phyloP scores from a whole-genome alignment of 2,888 invertebrate genomes.

The Netelia fuscicornis region DNA sequence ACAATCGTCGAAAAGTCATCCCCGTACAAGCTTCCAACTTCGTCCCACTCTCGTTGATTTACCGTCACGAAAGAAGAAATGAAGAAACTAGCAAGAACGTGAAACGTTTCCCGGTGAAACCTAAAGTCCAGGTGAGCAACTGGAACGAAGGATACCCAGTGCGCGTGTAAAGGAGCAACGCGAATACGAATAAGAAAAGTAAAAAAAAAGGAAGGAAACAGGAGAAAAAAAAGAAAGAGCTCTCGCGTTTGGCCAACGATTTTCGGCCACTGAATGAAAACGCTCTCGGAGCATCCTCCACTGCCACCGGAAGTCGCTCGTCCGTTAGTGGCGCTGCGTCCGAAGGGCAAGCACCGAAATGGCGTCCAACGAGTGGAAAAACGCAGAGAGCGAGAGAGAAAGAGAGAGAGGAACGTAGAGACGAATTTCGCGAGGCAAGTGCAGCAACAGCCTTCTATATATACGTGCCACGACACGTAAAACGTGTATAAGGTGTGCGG shows the following conservation, averaged over 20 bases:
- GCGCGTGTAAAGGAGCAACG: conserved; percentile 10
- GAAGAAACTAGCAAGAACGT: no score
- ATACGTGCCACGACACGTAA: neutral
- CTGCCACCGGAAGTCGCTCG: conserved; percentile 59
- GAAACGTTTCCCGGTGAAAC: no score
- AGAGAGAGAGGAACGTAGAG: neutral
- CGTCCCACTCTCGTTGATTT: no score
- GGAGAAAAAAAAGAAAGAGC: conserved; percentile 34
- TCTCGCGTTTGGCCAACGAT: conserved; percentile 32
- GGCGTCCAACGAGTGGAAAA: conserved; percentile 50
- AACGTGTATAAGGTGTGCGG: neutral
- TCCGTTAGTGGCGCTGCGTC: conserved; percentile 45
- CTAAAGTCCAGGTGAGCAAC: neutral
- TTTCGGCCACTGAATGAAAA: conserved; percentile 58
- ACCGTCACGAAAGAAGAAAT: no score
- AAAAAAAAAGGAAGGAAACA: conserved; percentile 38
- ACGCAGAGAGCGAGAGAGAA: conserved; percentile 26
- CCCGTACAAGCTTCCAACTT: no score
- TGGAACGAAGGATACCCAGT: conserved; percentile 7
- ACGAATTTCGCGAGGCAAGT: neutral
- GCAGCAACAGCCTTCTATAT: conserved; percentile 1
- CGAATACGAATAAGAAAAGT: conserved; percentile 2
- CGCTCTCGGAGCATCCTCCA: conserved; percentile 29
- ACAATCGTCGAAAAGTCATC: no score
- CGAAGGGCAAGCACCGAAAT: conserved; percentile 34